These are phyloP conservation scores for Holacanthus passer DNA, from an alignment of 2,113 vertebrate genomes.

Conservation along the genomic window DNA sequence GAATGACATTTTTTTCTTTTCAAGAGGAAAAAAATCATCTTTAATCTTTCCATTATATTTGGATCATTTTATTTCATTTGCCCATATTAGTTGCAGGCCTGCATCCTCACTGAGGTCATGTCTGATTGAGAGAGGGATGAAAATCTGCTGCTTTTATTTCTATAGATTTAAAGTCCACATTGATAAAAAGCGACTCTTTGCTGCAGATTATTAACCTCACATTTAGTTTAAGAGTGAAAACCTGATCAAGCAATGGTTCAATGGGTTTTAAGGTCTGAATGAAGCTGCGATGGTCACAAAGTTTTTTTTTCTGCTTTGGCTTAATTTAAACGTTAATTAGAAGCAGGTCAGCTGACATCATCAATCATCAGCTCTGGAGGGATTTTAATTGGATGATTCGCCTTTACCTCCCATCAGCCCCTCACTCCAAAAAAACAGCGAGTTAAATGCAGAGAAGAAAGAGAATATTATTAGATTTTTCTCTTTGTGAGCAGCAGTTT, in stretches of 20 bases:
- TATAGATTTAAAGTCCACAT: neutral
- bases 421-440: neutral
- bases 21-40: neutral
- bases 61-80: neutral
- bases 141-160: constrained; percentile 8
- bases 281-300: constrained; percentile 59
- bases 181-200: neutral
- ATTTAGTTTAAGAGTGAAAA: constrained; percentile 18
- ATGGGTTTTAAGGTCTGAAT: constrained; percentile 50
- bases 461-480: neutral
- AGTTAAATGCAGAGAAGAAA: neutral
- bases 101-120: neutral
- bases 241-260: constrained; percentile 37
- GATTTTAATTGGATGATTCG: constrained; percentile 77
- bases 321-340: constrained; percentile 85
- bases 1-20: neutral
- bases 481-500: neutral
- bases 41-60: neutral
- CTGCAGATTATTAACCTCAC: constrained; percentile 45
- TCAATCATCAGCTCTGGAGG: constrained; percentile 79
- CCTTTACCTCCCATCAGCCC: constrained; percentile 46
- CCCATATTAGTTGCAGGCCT: neutral
- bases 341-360: constrained; percentile 84
- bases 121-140: neutral
- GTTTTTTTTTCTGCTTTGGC: constrained; percentile 47